Base-by-base conservation (phyloP, 2,113 vertebrate genomes). In the Nothoprocta pentlandii region DNA sequence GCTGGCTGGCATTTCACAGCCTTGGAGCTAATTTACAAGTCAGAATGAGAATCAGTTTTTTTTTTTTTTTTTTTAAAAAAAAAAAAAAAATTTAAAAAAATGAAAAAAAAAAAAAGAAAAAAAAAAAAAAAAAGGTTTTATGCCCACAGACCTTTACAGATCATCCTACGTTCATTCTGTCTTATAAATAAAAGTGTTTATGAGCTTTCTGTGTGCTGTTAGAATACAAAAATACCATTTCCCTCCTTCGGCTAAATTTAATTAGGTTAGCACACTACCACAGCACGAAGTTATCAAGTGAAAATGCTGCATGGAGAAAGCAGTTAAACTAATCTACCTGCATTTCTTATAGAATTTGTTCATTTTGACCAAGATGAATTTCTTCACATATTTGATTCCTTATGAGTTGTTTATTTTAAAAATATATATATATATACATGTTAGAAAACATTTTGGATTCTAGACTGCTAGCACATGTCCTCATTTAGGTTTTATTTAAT, bases 141-240 rank as follows among this genome's bases (percentile, higher is more conserved):
- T 84, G 61, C 47, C 68, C 0, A 0, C 49, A 73, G 4, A 56
- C 16, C 66, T 21, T 74, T 78, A 26, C 3, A 63, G 39, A 70
- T 67, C 1, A 1, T 69, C 51, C 53, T 12, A 42, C 7, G 34
- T 34, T 41, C 54, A 19, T 26, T 83, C 34, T 83, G 61, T 44
- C 88, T 88, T 10, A 22, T 74, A 92, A 67, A 70, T 88, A 74
- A 34, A 90, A n/a, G 4, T 80, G 16, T 74, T 74, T 36, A 11
- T 82, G 34, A 71, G 22, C 26, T 90, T 78, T 76, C 22, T 91
- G 41, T 67, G 42, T 59, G 92, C 59, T 46, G 58, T 59, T 75
- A n/a, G 68, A 84, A 74, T 21, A 12, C 46, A 42, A 13, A 89
- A 58, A 63, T 86, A 46, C 17, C 26, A 41, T 63, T 80, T 5